Conservation (phyloP, 2,888 invertebrate species). For the Acrobasis suavella region DNA sequence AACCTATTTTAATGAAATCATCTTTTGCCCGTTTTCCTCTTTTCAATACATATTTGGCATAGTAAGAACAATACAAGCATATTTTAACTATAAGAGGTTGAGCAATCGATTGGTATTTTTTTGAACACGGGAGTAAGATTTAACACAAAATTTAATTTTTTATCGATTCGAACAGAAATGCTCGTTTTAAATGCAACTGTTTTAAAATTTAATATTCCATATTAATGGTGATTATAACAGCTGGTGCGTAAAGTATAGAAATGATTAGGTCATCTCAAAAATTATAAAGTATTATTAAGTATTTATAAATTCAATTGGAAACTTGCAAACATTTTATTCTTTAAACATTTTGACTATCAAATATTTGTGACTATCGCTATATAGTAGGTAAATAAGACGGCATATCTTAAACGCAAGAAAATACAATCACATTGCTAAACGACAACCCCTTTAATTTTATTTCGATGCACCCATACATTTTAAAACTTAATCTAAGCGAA, state of each 20-base stretch:
- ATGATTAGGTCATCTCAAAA: background rate
- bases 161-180: slow-evolving; percentile 10
- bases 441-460: background rate
- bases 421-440: background rate
- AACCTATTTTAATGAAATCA: too few species aligned
- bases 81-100: too few species aligned
- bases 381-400: too few species aligned
- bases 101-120: too few species aligned
- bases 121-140: background rate
- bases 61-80: too few species aligned
- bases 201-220: background rate
- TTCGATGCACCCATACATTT: slow-evolving; percentile 9
- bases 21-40: too few species aligned
- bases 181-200: slow-evolving; percentile 21
- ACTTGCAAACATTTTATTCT: too few species aligned
- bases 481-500: slow-evolving; percentile 1
- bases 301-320: too few species aligned
- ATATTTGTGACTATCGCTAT: background rate
- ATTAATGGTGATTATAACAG: background rate
- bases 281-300: background rate
- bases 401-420: too few species aligned
- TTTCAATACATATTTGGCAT: too few species aligned
- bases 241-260: background rate
- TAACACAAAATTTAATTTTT: background rate
- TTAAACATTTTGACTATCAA: too few species aligned